Base-by-base conservation (phyloP, 1,140 invertebrate genomes). In the Linepithema humile region DNA sequence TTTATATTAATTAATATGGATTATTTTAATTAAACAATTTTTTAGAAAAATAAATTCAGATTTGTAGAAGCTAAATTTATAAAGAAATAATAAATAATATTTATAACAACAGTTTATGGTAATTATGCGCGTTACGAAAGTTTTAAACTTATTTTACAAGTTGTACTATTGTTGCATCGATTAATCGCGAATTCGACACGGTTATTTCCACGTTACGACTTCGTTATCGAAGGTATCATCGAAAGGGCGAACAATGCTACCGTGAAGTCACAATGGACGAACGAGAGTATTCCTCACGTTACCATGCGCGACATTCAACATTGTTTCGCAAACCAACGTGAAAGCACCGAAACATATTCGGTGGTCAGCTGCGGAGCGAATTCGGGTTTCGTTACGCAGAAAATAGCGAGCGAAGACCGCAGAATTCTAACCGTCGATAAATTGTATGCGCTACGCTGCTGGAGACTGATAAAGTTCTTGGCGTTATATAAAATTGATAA, bases 351-450 rank as follows among this genome's bases (percentile, higher is more conserved):
- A 1, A 38, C 32, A 32, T 60, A 65, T 77, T 65, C 43, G 32
- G 45, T 9, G 74, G 74, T 77, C 48, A 67, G 59, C 74, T 43
- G 20, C 60, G 10, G 9, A 67, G 45, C 20, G 43, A 77, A 67
- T 77, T 77, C 60, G 20, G 43, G 67, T 77, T 77, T 26, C 73
- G 45, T 64, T 50, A 35, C 43, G 32, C 38, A 32, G 74, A 53
- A 64, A 77, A 65, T 65, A 40, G 43, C 17, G 60, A 50, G 12
- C 32, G 60, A 50, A 20, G 43, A 77, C 43, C 74, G 20, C 43
- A 43, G 43, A 65, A 77, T 77, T 67, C 74, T 23, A 67, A 12
- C 23, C 40, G 32, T 40, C 60, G 9, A 26, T 77, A 26, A 48
- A 65, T 38, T 26, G 40, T 3, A n/a, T 38, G 10, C n/a, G 40